phyloP scores from a whole-genome alignment of 2,888 invertebrate genomes.

The Phalangium opilio region DNA sequence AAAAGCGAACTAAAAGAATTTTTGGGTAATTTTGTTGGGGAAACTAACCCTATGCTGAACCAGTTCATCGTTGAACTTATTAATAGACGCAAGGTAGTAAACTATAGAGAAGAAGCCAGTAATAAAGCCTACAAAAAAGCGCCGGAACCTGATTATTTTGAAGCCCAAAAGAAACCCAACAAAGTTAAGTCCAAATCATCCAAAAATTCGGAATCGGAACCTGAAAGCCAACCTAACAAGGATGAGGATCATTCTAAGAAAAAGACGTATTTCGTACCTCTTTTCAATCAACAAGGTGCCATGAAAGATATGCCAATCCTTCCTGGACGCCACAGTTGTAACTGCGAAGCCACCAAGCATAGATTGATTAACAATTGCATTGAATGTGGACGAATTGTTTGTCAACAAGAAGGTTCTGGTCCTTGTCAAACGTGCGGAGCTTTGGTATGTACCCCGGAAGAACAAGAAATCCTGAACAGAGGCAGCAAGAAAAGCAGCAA shows the following conservation, averaged over 20 bases:
- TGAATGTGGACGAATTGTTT: slow-evolving; percentile 85
- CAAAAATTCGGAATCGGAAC: too few species aligned
- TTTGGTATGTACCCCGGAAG: slow-evolving; percentile 62
- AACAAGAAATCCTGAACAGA: slow-evolving; percentile 47
- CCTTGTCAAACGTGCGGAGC: slow-evolving; percentile 84
- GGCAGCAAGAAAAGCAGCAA: slow-evolving; percentile 52
- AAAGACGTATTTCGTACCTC: slow-evolving; percentile 6
- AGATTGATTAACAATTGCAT: slow-evolving; percentile 80
- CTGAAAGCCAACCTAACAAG: too few species aligned
- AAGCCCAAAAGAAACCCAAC: too few species aligned
- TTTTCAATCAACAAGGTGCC: slow-evolving; percentile 3
- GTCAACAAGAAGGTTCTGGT: slow-evolving; percentile 89
- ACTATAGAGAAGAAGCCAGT: too few species aligned
- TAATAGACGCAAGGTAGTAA: too few species aligned
- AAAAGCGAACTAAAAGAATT: too few species aligned
- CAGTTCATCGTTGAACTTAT: too few species aligned
- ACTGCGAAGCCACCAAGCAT: slow-evolving; percentile 85
- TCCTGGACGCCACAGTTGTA: slow-evolving; percentile 64
- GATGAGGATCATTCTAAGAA: background rate
- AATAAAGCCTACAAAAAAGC: too few species aligned
- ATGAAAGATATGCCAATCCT: slow-evolving; percentile 6
- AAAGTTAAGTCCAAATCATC: too few species aligned
- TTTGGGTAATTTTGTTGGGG: too few species aligned
- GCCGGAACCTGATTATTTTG: too few species aligned
- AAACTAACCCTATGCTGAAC: too few species aligned